These are phyloP conservation scores for Lasioglossum albipes DNA, from an alignment of 1,140 invertebrate genomes.

Conservation along the genomic window DNA sequence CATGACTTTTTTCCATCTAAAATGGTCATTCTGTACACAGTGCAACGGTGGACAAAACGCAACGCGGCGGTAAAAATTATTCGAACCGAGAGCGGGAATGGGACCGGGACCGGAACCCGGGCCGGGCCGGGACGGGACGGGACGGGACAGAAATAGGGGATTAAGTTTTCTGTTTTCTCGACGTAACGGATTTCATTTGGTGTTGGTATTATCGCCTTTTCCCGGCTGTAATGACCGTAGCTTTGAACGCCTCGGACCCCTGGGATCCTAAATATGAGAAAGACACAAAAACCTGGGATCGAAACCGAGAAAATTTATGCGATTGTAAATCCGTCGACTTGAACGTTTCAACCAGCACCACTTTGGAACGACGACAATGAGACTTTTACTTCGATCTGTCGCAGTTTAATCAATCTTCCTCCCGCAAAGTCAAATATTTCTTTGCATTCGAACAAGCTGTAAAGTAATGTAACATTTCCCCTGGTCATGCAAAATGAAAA, in stretches of 20 bases:
- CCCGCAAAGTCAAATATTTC: no score
- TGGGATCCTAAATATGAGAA: not conserved
- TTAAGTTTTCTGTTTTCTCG: constrained; percentile 9
- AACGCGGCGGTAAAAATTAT: no score
- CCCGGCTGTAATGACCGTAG: not conserved
- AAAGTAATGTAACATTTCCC: no score
- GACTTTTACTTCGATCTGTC: not conserved
- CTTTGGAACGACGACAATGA: not conserved
- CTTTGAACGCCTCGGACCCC: not conserved
- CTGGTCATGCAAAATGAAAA: not conserved
- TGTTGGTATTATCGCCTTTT: constrained; percentile 3
- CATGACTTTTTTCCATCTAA: no score
- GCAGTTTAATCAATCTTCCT: not conserved
- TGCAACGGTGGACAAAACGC: no score
- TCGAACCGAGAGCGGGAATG: no score
- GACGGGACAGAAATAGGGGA: constrained; percentile 13
- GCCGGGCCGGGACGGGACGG: no score
- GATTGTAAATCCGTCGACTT: not conserved
- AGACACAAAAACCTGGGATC: not conserved
- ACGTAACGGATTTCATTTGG: not conserved
- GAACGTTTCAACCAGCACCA: not conserved
- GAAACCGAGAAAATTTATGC: not conserved
- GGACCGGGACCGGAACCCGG: no score
- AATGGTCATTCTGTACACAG: no score
- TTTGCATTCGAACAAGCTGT: no score